Percentiles rank a stretch among this genome's conserved stretches.
These are phyloP conservation scores for Allygus modestus DNA, from an alignment of 2,888 invertebrate species.

Conservation along the genomic window DNA sequence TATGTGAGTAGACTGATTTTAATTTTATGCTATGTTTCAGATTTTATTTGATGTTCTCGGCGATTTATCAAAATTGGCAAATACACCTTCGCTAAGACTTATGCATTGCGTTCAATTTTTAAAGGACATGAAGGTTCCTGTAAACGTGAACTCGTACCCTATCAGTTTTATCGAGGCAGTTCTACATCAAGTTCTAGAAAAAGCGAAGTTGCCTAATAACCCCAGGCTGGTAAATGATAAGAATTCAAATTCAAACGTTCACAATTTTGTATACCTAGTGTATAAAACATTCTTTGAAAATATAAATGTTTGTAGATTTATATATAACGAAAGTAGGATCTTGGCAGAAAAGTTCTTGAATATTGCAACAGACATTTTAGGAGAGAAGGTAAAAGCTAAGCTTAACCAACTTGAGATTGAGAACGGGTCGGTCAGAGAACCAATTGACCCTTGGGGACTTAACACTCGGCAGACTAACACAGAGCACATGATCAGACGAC, in stretches of 20 bases:
- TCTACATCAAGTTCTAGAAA: background rate
- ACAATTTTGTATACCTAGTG: background rate
- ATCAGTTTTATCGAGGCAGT: conserved; percentile 1
- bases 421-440: background rate
- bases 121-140: background rate
- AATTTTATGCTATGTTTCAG: too few species aligned
- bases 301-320: background rate
- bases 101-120: background rate
- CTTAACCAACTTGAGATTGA: background rate
- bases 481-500: background rate
- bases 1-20: too few species aligned
- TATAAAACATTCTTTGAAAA: background rate
- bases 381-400: background rate
- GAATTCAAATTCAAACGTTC: background rate
- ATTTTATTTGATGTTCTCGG: background rate
- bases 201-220: background rate
- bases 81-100: background rate
- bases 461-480: background rate
- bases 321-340: background rate
- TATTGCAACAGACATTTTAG: background rate
- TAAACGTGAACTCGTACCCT: background rate
- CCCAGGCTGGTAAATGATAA: background rate
- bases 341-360: conserved; percentile 4
- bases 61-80: background rate
- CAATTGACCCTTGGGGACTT: background rate